Evolutionary conservation across 1,140 invertebrate species (phyloP).

Genomic region (Grapholita molesta): DNA sequence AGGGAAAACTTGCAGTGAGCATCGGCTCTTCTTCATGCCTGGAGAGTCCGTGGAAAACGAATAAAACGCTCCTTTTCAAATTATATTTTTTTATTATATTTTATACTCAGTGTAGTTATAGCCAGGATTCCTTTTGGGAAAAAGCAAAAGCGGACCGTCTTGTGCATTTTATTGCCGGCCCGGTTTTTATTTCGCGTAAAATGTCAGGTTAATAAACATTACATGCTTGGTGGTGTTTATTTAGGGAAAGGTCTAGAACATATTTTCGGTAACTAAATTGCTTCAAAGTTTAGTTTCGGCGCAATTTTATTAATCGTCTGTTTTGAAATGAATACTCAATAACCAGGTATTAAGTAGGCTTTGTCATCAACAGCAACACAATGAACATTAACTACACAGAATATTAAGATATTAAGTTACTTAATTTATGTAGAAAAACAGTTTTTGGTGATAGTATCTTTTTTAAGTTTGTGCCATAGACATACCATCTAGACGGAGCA

Average conservation of each 20-base stretch:
- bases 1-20: constrained; percentile 65
- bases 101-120: constrained; percentile 20
- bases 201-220: constrained; percentile 4
- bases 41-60: constrained; percentile 48
- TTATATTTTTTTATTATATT: constrained; percentile 27
- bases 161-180: constrained; percentile 1
- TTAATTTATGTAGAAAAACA: too few species aligned
- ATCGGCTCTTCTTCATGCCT: constrained; percentile 62
- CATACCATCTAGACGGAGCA: too few species aligned
- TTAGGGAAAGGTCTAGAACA: neutral
- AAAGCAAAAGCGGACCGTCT: neutral
- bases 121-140: neutral
- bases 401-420: too few species aligned
- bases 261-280: neutral
- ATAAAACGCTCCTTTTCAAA: constrained; percentile 57
- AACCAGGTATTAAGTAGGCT: too few species aligned
- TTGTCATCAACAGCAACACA: too few species aligned
- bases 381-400: too few species aligned
- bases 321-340: too few species aligned
- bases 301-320: too few species aligned
- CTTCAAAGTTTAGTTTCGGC: too few species aligned
- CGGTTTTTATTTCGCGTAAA: constrained; percentile 10
- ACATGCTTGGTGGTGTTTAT: neutral
- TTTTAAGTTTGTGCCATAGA: too few species aligned
- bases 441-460: too few species aligned